A percentile compares a stretch with the other conserved stretches of the same genome.
Evolutionary conservation across 2,113 vertebrate species (phyloP).

Genomic region (Maccullochella peelii): DNA sequence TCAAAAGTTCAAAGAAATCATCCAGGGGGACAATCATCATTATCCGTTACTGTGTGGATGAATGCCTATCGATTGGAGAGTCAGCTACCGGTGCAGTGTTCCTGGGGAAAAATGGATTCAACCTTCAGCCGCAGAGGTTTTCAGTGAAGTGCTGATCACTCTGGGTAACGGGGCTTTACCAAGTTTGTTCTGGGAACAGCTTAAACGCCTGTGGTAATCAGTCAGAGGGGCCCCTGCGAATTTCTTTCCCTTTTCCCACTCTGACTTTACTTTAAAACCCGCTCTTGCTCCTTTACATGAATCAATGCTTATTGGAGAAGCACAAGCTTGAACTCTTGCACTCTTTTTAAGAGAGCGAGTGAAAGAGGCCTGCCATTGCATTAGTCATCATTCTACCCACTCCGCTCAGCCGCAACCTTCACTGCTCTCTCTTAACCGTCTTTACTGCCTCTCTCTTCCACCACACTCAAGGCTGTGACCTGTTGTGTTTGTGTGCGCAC

Average conservation of each 20-base stretch:
- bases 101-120: slow-evolving; percentile 27
- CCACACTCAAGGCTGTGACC: slow-evolving; percentile 6
- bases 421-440: background rate
- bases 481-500: background rate
- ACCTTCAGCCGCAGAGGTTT: slow-evolving; percentile 32
- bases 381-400: slow-evolving; percentile 42
- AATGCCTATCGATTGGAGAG: slow-evolving; percentile 54
- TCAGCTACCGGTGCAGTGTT: slow-evolving; percentile 11
- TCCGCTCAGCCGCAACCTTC: slow-evolving; percentile 34
- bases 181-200: slow-evolving; percentile 30
- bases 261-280: slow-evolving; percentile 9
- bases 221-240: background rate
- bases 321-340: slow-evolving; percentile 1
- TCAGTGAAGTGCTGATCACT: slow-evolving; percentile 43
- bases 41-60: slow-evolving; percentile 28
- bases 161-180: slow-evolving; percentile 16
- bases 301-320: slow-evolving; percentile 17
- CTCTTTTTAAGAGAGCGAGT: slow-evolving; percentile 23
- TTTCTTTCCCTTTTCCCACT: background rate
- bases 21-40: slow-evolving; percentile 32
- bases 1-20: slow-evolving; percentile 53
- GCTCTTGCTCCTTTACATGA: slow-evolving; percentile 3
- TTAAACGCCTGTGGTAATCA: slow-evolving; percentile 27
- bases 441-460: slow-evolving; percentile 12
- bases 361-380: slow-evolving; percentile 48